These are phyloP conservation scores for Grallaria varia DNA, from an alignment of 2,113 vertebrate species.

Conservation along the genomic window DNA sequence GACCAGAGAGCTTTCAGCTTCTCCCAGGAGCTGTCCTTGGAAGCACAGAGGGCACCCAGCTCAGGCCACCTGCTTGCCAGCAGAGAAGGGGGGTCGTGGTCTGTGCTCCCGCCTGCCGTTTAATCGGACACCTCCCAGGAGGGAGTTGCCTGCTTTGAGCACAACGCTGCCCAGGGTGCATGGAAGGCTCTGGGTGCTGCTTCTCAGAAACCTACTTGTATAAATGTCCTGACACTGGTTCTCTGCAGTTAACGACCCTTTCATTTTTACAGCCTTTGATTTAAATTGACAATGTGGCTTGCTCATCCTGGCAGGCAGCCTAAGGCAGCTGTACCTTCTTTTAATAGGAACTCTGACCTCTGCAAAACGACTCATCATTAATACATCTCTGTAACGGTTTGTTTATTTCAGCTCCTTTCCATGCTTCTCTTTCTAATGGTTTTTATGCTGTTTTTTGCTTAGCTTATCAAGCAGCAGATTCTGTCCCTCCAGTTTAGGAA, in stretches of 20 bases:
- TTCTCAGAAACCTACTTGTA: not conserved
- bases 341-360: constrained; percentile 73
- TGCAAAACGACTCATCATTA: constrained; percentile 62
- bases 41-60: not conserved
- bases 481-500: constrained; percentile 89
- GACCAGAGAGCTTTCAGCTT: not conserved
- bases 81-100: not conserved
- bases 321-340: constrained; percentile 71
- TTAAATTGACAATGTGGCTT: constrained; percentile 47
- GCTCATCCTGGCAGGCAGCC: constrained; percentile 53
- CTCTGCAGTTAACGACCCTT: constrained; percentile 47
- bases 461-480: constrained; percentile 90
- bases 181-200: constrained; percentile 55
- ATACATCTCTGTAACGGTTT: constrained; percentile 43
- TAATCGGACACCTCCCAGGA: not conserved
- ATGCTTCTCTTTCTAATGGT: constrained; percentile 73
- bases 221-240: not conserved
- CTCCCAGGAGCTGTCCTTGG: constrained; percentile 19
- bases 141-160: constrained; percentile 29
- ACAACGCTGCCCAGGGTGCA: not conserved
- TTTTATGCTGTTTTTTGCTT: constrained; percentile 90
- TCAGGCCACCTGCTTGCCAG: not conserved
- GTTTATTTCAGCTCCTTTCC: constrained; percentile 57
- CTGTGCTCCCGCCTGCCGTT: not conserved
- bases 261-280: constrained; percentile 61